These are phyloP conservation scores for Sitta europaea DNA, from an alignment of 2,113 vertebrate species.

Conservation along the genomic window DNA sequence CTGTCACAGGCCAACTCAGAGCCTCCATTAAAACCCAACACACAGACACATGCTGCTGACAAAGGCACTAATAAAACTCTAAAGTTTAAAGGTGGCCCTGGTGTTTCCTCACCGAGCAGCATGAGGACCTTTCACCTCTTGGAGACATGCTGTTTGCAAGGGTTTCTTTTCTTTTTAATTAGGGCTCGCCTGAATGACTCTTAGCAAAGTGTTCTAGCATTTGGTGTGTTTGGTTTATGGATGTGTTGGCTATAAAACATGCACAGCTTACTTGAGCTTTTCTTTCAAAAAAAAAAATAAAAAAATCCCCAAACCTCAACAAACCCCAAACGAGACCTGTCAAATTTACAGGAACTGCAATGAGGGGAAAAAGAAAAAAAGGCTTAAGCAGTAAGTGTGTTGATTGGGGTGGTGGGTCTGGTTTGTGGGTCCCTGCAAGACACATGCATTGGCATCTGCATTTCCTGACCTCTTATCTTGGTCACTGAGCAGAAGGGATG, in stretches of 20 bases:
- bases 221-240: conserved; percentile 23
- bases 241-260: not conserved
- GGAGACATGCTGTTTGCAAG: conserved; percentile 41
- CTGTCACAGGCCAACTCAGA: conserved; percentile 55
- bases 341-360: not conserved
- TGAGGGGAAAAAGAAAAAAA: not conserved
- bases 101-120: conserved; percentile 39
- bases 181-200: not conserved
- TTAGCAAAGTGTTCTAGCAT: conserved; percentile 1
- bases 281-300: not conserved
- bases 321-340: not conserved
- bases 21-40: conserved; percentile 33
- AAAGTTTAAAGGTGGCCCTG: conserved; percentile 62
- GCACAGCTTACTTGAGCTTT: not conserved
- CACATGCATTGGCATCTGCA: not conserved
- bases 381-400: not conserved
- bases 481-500: not conserved
- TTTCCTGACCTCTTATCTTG: not conserved
- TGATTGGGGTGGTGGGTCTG: not conserved
- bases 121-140: conserved; percentile 37
- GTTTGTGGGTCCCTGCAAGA: not conserved
- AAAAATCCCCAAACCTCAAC: not conserved
- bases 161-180: conserved; percentile 53
- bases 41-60: conserved; percentile 49
- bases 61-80: conserved; percentile 59